These are phyloP conservation scores for Hesperia comma DNA, from an alignment of 2,888 invertebrate genomes.

Conservation along the genomic window DNA sequence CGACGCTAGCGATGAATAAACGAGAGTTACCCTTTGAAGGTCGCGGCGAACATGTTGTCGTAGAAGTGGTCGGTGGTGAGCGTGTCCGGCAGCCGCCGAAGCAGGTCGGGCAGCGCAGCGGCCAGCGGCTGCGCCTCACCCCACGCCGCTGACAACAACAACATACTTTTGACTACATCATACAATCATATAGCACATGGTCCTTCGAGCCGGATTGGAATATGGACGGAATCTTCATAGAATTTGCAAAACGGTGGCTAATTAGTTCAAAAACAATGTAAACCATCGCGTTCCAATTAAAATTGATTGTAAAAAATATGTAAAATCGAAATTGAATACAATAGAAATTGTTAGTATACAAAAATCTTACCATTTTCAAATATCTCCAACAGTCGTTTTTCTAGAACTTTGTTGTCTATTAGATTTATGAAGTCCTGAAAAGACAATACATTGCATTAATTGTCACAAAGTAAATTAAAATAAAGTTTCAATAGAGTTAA, in stretches of 20 bases:
- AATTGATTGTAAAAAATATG: too few relatives aligned
- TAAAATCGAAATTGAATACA: too few relatives aligned
- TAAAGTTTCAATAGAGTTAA: too few relatives aligned
- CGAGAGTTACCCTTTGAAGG: constrained; percentile 84
- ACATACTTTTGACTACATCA: too few relatives aligned
- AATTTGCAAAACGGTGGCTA: too few relatives aligned
- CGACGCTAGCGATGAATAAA: not conserved
- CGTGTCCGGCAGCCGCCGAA: constrained; percentile 87
- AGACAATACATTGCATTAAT: constrained; percentile 11
- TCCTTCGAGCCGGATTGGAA: too few relatives aligned
- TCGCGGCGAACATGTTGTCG: constrained; percentile 86
- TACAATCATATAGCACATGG: too few relatives aligned
- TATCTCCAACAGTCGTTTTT: constrained; percentile 61
- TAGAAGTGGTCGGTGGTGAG: constrained; percentile 83
- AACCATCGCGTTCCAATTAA: too few relatives aligned
- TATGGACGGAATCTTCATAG: too few relatives aligned
- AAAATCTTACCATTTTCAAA: constrained; percentile 62
- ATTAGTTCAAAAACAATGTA: too few relatives aligned
- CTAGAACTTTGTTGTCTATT: constrained; percentile 87
- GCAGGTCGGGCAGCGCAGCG: constrained; percentile 89
- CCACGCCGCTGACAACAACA: constrained; percentile 84
- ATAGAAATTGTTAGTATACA: not conserved
- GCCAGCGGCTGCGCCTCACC: constrained; percentile 89
- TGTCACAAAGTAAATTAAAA: too few relatives aligned
- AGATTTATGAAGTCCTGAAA: constrained; percentile 88